These are phyloP conservation scores for Trissoscelio sp. DNA, from an alignment of 2,888 invertebrate genomes.

Conservation along the genomic window DNA sequence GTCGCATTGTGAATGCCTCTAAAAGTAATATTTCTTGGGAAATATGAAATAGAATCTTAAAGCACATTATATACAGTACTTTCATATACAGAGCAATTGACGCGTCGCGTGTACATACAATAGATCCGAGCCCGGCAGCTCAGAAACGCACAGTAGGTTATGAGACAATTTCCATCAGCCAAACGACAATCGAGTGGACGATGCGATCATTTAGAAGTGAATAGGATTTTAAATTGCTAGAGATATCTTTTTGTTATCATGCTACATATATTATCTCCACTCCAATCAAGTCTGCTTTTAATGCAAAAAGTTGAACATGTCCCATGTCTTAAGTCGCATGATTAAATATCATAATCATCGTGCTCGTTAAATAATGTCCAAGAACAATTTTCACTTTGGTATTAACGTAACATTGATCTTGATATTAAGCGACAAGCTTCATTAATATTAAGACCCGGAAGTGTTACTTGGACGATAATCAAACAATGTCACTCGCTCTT, in stretches of 20 bases:
- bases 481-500: background rate
- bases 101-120: conserved; percentile 49
- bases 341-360: no score
- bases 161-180: conserved; percentile 63
- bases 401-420: background rate
- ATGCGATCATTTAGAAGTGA: conserved; percentile 57
- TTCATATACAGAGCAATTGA: conserved; percentile 37
- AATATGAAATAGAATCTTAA: conserved; percentile 23
- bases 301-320: no score
- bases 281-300: background rate
- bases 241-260: conserved; percentile 34
- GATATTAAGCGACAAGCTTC: conserved; percentile 6
- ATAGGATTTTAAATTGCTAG: conserved; percentile 54
- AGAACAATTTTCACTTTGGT: background rate
- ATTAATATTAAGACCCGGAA: conserved; percentile 1
- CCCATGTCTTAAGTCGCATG: no score
- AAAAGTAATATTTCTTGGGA: conserved; percentile 29
- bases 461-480: conserved; percentile 1
- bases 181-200: conserved; percentile 61
- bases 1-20: no score
- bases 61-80: conserved; percentile 17
- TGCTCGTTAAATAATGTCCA: no score
- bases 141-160: conserved; percentile 58
- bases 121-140: conserved; percentile 36
- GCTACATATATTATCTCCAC: conserved; percentile 6